Evolutionary conservation across 2,113 vertebrate genomes (phyloP).

Genomic region (Hiodon tergisus): DNA sequence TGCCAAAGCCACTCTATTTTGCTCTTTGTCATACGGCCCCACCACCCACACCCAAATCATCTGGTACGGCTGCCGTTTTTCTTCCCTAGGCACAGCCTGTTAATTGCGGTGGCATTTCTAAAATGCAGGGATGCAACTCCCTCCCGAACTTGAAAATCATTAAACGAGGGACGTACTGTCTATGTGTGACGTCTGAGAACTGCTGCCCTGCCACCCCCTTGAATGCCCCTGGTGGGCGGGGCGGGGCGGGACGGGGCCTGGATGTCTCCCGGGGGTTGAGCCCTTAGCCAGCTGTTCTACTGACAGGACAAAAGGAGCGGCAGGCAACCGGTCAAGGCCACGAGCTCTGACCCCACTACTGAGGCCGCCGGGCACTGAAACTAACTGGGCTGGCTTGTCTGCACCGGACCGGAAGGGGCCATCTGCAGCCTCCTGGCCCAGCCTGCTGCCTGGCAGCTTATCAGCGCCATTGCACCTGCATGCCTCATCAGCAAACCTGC

Average conservation of each 20-base stretch:
- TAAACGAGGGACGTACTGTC: neutral
- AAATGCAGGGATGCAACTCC: neutral
- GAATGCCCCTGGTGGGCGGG: neutral
- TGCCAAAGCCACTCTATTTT: conserved; percentile 6
- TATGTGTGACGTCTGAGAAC: too few relatives aligned
- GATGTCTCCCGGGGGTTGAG: neutral
- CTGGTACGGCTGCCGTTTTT: neutral
- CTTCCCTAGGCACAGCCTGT: neutral
- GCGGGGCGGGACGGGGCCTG: too few relatives aligned
- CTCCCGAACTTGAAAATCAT: neutral
- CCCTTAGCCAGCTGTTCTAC: conserved; percentile 14
- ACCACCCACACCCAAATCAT: neutral
- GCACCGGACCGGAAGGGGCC: conserved; percentile 13
- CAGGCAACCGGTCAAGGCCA: neutral
- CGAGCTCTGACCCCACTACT: neutral
- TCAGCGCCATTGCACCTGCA: conserved; percentile 39
- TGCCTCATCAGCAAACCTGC: conserved; percentile 22
- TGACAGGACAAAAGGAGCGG: neutral
- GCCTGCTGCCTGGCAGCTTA: conserved; percentile 25
- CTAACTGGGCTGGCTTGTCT: neutral
- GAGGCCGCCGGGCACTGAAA: neutral
- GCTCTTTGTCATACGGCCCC: neutral
- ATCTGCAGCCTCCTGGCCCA: conserved; percentile 12
- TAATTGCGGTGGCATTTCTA: neutral
- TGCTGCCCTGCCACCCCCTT: neutral